phyloP scores from a whole-genome alignment of 2,113 vertebrate species.

The sheep (Ovis aries) region ARS-UI_Ramb_v3.0 NC_056074.1:29602501-29603000 shows the following conservation, averaged over 20 bases:
- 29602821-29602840: not conserved
- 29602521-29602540: too few species aligned
- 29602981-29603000: not conserved
- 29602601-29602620: too few species aligned
- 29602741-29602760: too few species aligned
- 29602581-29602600: too few species aligned
- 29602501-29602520: too few species aligned
- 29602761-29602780: fast-evolving
- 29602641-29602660: too few species aligned
- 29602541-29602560: too few species aligned
- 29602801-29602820: not conserved
- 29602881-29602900: not conserved
- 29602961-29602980: not conserved
- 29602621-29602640: too few species aligned
- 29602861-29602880: slow-evolving; percentile 23
- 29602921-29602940: slow-evolving; percentile 24
- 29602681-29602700: too few species aligned
- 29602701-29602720: not conserved
- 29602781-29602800: too few species aligned
- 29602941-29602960: not conserved
- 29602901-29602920: not conserved
- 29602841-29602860: not conserved
- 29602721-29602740: not conserved
- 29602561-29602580: too few species aligned
- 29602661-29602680: too few species aligned